Percentiles rank a stretch among this genome's conserved stretches.
phyloP scores from a whole-genome alignment of 2,113 vertebrate genomes.

The Thryonomys swinderianus region DNA sequence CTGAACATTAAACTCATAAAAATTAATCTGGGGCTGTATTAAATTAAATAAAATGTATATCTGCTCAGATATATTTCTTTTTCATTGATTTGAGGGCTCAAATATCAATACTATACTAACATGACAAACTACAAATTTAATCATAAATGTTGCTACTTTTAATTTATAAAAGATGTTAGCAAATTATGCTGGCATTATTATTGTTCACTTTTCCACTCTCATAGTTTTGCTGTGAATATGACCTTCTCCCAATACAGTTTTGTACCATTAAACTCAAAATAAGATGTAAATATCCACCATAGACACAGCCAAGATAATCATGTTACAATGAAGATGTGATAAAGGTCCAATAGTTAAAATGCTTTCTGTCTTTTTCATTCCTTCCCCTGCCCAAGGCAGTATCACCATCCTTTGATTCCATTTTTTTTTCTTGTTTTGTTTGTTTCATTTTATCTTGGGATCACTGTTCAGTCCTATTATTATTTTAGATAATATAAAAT shows the following conservation, averaged over 20 bases:
- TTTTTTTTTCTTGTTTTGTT: constrained; percentile 32
- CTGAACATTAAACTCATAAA: constrained; percentile 17
- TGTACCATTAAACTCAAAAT: constrained; percentile 29
- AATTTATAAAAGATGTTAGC: constrained; percentile 29
- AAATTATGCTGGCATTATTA: constrained; percentile 44
- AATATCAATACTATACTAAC: neutral
- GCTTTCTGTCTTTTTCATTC: constrained; percentile 42
- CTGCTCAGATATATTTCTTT: neutral
- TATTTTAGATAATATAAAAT: constrained; percentile 36
- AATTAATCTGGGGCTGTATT: neutral
- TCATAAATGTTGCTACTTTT: constrained; percentile 32
- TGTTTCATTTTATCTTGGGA: constrained; percentile 29
- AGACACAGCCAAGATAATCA: constrained; percentile 41
- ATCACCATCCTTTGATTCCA: constrained; percentile 15
- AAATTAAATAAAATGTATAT: constrained; percentile 3
- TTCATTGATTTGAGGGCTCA: neutral
- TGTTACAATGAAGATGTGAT: constrained; percentile 24
- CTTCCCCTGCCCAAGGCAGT: neutral
- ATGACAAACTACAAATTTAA: neutral
- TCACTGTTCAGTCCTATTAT: neutral
- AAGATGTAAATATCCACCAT: constrained; percentile 31
- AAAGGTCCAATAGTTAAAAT: constrained; percentile 47
- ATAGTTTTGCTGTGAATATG: constrained; percentile 57
- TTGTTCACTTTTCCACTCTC: constrained; percentile 51
- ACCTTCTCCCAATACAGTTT: constrained; percentile 51